These are phyloP conservation scores for Calcarius lapponicus DNA, from an alignment of 2,797 vertebrate genomes.

Conservation along the genomic window DNA sequence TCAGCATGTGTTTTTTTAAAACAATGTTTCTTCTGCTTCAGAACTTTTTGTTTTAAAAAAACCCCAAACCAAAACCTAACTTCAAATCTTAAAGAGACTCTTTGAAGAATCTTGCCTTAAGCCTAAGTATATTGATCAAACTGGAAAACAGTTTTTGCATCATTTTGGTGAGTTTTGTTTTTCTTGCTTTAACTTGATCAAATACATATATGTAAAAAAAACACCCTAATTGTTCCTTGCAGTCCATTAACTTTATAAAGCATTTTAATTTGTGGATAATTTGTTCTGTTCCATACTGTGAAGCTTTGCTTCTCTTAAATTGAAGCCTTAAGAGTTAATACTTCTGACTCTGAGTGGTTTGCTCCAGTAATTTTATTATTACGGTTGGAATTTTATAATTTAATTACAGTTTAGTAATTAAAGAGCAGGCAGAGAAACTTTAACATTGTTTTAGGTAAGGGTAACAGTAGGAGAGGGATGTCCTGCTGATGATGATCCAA, in stretches of 20 bases:
- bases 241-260: neutral
- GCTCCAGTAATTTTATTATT: neutral
- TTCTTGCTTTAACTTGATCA: neutral
- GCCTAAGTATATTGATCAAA: neutral
- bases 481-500: neutral
- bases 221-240: neutral
- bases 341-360: neutral
- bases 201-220: neutral
- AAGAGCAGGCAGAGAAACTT: neutral
- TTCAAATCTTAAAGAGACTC: neutral
- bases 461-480: neutral
- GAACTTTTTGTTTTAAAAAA: neutral
- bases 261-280: neutral
- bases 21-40: neutral
- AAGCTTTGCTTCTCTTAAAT: neutral
- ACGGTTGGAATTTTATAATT: neutral
- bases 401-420: neutral
- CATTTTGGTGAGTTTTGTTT: neutral
- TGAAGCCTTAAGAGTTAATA: neutral
- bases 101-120: neutral
- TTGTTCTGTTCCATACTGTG: neutral
- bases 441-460: neutral
- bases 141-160: neutral
- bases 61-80: accelerated
- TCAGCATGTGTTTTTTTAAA: neutral